Evolutionary conservation across 30 jellyfish, hydroid and myxozoan genomes (phyloP), one percentile per base, ranked within the genome.

Genomic region (Cassiopea andromeda): DNA sequence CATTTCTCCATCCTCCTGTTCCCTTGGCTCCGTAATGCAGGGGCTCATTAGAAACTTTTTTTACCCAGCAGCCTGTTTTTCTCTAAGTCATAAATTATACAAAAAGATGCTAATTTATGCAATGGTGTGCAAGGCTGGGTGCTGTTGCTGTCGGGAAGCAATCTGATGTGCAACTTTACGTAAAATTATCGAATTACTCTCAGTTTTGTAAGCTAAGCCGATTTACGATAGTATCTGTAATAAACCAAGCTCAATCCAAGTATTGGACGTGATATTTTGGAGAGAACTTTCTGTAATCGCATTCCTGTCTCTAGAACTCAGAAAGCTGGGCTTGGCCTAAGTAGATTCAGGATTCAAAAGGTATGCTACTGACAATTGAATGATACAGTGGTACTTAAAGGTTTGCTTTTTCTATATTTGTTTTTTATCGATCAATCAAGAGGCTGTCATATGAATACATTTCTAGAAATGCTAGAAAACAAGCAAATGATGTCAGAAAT

Each of bases 321-420:
- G 43, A 72, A 48, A 81, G 67, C 50, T 64, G 90, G 90, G 90
- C 82, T 54, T 73, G 90, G 90, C 90, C 90, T 81, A 27, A 70
- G 50, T 8, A 27, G 79, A 6, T 70, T n/a, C 27, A 17, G 4
- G 73, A 64, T 17, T 64, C 73, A 9, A 17, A 27, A 64, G 73
- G 73, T 70, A 70, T 70, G 79, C 15, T 58, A 48, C 64, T 6
- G 64, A 3, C 64, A 54, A 27, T 27, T 27, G 38, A 27, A 27
- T 27, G 38, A 27, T 27, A 27, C 38, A 27, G 38, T 27, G 38
- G 38, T 27, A 27, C 38, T 27, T 27, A 27, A 27, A 27, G 38
- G 38, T 27, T 27, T 27, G 38, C 38, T 27, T 27, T 27, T 27
- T 27, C 38, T 27, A 27, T 27, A 27, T 27, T 27, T 27, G 38